phyloP scores from a whole-genome alignment of 2,888 invertebrate genomes.

The Dynastes grantii region DNA sequence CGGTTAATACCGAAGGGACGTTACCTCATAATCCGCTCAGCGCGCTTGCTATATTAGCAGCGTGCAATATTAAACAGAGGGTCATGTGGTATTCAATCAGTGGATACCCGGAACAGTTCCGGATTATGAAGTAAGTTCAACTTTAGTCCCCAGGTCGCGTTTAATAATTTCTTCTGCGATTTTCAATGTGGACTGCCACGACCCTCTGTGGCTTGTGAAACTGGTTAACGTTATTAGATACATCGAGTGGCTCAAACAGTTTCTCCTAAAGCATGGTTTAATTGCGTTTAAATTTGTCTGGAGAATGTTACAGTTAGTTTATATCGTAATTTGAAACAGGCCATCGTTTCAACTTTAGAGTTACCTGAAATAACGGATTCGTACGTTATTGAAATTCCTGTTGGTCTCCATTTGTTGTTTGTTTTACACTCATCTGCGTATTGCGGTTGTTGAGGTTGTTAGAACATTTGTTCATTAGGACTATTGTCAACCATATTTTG shows the following conservation, averaged over 20 bases:
- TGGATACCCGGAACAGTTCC: slow-evolving; percentile 56
- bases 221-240: slow-evolving; percentile 30
- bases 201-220: slow-evolving; percentile 31
- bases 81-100: slow-evolving; percentile 63
- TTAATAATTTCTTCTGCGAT: slow-evolving; percentile 48
- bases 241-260: background rate
- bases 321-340: background rate
- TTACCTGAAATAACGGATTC: too few relatives aligned
- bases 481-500: too few relatives aligned
- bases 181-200: slow-evolving; percentile 29
- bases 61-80: slow-evolving; percentile 65
- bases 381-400: too few relatives aligned
- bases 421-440: too few relatives aligned
- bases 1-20: slow-evolving; percentile 63
- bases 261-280: background rate
- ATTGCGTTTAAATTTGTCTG: slow-evolving; percentile 23
- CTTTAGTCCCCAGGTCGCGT: slow-evolving; percentile 44
- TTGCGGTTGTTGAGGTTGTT: too few relatives aligned
- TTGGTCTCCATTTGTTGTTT: too few relatives aligned
- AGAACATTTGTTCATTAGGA: too few relatives aligned
- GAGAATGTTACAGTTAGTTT: background rate
- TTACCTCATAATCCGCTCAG: slow-evolving; percentile 61
- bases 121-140: slow-evolving; percentile 50
- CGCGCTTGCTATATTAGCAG: slow-evolving; percentile 61
- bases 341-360: too few relatives aligned